A percentile compares a stretch with the other conserved stretches of the same genome.
These are phyloP conservation scores for Semnornis frantzii DNA, from an alignment of 2,113 vertebrate species.

Conservation along the genomic window DNA sequence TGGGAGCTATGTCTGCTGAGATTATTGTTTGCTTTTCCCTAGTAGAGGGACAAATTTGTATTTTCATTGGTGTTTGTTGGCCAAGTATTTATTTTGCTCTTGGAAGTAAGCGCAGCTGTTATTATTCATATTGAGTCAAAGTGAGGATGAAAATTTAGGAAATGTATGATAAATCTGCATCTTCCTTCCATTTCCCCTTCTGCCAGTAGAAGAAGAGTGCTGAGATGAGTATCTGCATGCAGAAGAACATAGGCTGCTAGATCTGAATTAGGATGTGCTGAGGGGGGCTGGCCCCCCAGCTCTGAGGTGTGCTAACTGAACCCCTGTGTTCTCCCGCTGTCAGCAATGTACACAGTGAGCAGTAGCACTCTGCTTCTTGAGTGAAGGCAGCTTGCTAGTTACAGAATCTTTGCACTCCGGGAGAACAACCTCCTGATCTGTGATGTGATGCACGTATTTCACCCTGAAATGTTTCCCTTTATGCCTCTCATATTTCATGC, in stretches of 20 bases:
- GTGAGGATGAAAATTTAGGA: neutral
- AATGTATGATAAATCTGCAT: neutral
- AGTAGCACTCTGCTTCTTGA: no score
- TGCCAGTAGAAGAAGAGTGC: neutral
- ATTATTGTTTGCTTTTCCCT: neutral
- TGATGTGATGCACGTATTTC: rapidly evolving
- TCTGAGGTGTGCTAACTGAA: neutral
- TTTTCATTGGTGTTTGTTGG: neutral
- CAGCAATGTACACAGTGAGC: rapidly evolving
- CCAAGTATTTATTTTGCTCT: neutral
- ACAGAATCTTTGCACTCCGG: neutral
- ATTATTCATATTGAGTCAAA: neutral
- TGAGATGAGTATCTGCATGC: neutral
- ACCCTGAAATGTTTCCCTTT: neutral
- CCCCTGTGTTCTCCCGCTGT: rapidly evolving
- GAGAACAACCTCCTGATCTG: rapidly evolving
- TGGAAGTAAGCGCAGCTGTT: neutral
- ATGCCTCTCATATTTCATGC: neutral
- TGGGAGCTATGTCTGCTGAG: neutral
- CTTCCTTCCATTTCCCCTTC: neutral
- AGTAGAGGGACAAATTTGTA: neutral
- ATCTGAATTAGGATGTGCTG: neutral
- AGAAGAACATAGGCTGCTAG: neutral
- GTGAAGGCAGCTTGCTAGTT: neutral
- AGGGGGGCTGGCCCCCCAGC: neutral